Base-by-base conservation (phyloP, 2,888 invertebrate species). In the Lithosia quadra region DNA sequence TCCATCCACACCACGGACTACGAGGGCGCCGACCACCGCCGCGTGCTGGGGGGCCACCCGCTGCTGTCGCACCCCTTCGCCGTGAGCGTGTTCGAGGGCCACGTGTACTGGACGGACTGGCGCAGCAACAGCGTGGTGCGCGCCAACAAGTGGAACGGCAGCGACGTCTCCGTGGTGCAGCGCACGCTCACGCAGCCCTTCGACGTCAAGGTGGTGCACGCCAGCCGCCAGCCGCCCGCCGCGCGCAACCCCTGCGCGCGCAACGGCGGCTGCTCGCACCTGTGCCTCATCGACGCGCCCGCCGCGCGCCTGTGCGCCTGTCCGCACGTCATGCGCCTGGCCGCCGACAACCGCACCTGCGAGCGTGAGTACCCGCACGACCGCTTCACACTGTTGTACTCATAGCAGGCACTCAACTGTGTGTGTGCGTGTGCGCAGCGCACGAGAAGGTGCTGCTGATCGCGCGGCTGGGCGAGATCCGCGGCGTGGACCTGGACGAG, bases 31-130 rank as follows among this genome's bases (percentile, higher is more conserved):
- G 97, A 97, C 87, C 96, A 96, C 85, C 96, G 96, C 79, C 94
- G 95, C 82, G 96, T 98, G 73, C 94, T 98, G 82, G 95, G 96
- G 73, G 97, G 97, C 65, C 97, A 97, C 88, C 96, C 97, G 69
- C 96, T 97, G 81, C 93, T 98, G 67, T 96, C 97, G 62, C 99
- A 99, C 95, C 98, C 99, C 0, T 99, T 99, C 95, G 98, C 98
- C 61, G 96, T 99, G 75, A 96, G 98, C 0, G 95, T 98, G 70
- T 98, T 97, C 93, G 98, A 97, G 87, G 97, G 97, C 85, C 97
- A 97, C 90, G 97, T 99, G 15, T 99, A 98, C 93, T 99, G 98
- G 98, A 98, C 98, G 0, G 99, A 99, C 93, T 99, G 99, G 99
- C 96, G 98, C 76, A 97, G 97, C 68, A 98, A 98, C 88, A 97